A percentile compares a stretch with the other conserved stretches of the same genome.
Evolutionary conservation across 2,888 invertebrate genomes (phyloP).

Genomic region (Nephrotoma guestfalica): DNA sequence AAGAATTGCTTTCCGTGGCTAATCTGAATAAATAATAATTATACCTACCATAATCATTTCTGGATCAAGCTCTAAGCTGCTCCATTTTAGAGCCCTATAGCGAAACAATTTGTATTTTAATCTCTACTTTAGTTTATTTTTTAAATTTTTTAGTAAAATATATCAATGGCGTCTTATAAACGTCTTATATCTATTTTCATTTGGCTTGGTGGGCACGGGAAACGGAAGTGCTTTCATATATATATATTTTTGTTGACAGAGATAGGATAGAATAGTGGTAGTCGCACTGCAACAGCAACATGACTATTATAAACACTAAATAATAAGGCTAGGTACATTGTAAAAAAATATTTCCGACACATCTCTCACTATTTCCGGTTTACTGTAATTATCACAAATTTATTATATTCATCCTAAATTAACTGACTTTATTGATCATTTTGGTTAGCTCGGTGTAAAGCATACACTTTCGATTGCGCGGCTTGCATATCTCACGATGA

Average conservation of each 20-base stretch:
- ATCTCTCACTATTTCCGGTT: background rate
- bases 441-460: slow-evolving; percentile 51
- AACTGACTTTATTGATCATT: slow-evolving; percentile 38
- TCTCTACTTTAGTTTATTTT: background rate
- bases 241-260: background rate
- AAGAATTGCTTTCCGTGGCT: no score
- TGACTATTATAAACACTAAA: background rate
- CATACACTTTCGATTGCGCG: slow-evolving; percentile 50
- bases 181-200: background rate
- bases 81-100: no score
- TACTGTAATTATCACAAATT: background rate
- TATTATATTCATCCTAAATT: background rate
- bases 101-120: background rate
- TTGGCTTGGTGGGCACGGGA: background rate
- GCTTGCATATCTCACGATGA: slow-evolving; percentile 79
- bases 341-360: background rate
- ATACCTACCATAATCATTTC: no score
- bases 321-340: background rate
- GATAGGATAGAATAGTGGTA: background rate
- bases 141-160: background rate
- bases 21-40: no score
- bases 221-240: background rate
- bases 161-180: background rate
- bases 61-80: no score
- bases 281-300: background rate